These are phyloP conservation scores for Anguilla anguilla DNA, from an alignment of 2,797 vertebrate genomes.

Conservation along the genomic window DNA sequence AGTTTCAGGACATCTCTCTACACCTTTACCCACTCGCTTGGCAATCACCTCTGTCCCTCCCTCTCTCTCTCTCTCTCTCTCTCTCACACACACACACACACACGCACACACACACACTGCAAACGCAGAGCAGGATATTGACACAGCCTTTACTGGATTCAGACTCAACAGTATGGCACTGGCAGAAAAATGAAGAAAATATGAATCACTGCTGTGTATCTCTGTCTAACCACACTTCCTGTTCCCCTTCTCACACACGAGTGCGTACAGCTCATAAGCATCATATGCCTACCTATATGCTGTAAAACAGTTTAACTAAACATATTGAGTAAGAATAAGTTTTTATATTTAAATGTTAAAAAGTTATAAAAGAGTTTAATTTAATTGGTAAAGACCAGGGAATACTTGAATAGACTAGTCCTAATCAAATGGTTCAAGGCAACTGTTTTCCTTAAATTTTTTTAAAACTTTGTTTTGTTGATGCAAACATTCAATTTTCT, in stretches of 20 bases:
- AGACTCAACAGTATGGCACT: neutral
- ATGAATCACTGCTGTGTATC: neutral
- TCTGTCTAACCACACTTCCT: neutral
- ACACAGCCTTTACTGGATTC: constrained; percentile 1
- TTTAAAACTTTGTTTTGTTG: neutral
- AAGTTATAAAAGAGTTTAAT: too few relatives aligned
- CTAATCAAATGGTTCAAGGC: neutral
- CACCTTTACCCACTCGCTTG: too few relatives aligned
- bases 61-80: neutral
- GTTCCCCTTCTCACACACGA: neutral
- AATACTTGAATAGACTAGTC: neutral
- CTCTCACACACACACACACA: too few relatives aligned
- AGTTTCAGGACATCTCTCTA: too few relatives aligned
- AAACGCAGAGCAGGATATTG: neutral
- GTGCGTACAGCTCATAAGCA: neutral
- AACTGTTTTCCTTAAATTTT: neutral
- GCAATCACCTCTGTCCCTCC: too few relatives aligned
- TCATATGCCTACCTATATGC: neutral
- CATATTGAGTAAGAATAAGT: neutral
- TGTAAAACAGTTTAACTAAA: neutral
- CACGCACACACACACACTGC: neutral
- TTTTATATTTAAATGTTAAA: too few relatives aligned
- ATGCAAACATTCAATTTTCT: neutral
- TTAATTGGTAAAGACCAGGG: neutral
- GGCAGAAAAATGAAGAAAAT: neutral